phyloP scores from a whole-genome alignment of 2,888 invertebrate species.

The Drosophila peninsularis region DNA sequence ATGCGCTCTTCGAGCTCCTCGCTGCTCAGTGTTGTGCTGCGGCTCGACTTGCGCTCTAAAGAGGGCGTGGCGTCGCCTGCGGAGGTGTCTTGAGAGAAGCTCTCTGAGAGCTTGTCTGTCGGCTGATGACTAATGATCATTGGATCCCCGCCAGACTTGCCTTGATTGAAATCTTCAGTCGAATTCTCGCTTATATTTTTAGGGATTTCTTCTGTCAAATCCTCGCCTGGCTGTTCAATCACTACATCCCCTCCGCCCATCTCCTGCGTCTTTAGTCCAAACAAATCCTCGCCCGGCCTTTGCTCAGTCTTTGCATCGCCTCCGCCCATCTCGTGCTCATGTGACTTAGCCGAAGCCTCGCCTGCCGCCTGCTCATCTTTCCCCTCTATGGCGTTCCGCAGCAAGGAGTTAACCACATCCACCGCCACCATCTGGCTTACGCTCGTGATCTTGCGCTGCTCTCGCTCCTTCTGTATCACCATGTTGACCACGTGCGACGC shows the following conservation, averaged over 20 bases:
- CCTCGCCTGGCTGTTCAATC: not conserved
- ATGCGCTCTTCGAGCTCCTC: slow-evolving; percentile 54
- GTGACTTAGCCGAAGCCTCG: not conserved
- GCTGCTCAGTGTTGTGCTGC: slow-evolving; percentile 1
- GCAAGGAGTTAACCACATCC: not conserved
- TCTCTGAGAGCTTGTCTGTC: too few species aligned
- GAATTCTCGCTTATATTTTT: not conserved
- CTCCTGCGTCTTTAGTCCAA: not conserved
- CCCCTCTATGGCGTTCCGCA: not conserved
- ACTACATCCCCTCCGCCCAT: not conserved
- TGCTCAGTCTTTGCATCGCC: not conserved
- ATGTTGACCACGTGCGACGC: slow-evolving; percentile 4
- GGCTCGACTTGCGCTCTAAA: not conserved
- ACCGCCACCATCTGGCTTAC: not conserved
- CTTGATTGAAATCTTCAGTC: not conserved
- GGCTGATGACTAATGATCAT: not conserved
- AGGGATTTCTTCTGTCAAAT: not conserved
- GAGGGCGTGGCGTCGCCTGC: not conserved
- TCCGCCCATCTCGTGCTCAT: not conserved
- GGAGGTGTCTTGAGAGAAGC: not conserved
- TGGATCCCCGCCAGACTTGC: not conserved
- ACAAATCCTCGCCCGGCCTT: too few species aligned
- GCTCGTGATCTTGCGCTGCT: not conserved
- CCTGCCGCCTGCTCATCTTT: not conserved
- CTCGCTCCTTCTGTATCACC: not conserved